Conservation (phyloP, 2,113 vertebrate genomes). For the Telmatochromis bifrenatus region DNA sequence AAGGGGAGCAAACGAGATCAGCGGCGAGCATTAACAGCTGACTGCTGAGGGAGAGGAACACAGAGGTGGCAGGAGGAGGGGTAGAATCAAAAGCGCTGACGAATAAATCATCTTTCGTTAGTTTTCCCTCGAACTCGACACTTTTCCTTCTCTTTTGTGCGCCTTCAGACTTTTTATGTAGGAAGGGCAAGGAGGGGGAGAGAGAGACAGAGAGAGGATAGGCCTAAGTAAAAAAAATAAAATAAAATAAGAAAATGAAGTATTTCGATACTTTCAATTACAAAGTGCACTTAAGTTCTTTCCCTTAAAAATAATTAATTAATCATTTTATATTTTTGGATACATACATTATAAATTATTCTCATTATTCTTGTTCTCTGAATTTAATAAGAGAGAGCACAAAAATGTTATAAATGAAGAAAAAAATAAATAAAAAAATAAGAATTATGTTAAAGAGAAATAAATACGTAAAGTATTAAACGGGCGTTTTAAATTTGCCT, state of each 20-base stretch:
- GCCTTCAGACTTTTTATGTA: neutral
- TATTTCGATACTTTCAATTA: neutral
- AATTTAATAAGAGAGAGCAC: neutral
- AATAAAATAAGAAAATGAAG: neutral
- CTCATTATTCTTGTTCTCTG: neutral
- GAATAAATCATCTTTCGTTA: constrained; percentile 55
- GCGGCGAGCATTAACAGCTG: constrained; percentile 96
- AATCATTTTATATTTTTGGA: neutral
- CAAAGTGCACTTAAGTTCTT: neutral
- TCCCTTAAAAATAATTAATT: neutral
- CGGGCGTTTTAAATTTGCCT: neutral
- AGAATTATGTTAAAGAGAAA: neutral
- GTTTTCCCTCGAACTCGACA: constrained; percentile 27
- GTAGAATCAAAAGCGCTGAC: constrained; percentile 21
- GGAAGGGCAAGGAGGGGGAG: neutral
- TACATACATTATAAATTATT: neutral
- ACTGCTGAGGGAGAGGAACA: constrained; percentile 81
- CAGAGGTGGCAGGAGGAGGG: neutral
- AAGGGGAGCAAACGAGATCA: constrained; percentile 71
- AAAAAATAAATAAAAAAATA: neutral
- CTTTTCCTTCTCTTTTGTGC: neutral
- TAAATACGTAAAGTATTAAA: neutral
- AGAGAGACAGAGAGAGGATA: neutral
- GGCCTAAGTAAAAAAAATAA: neutral
- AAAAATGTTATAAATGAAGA: neutral